Conservation (phyloP, 2,888 invertebrate genomes). For the Oscheius sp. region DNA sequence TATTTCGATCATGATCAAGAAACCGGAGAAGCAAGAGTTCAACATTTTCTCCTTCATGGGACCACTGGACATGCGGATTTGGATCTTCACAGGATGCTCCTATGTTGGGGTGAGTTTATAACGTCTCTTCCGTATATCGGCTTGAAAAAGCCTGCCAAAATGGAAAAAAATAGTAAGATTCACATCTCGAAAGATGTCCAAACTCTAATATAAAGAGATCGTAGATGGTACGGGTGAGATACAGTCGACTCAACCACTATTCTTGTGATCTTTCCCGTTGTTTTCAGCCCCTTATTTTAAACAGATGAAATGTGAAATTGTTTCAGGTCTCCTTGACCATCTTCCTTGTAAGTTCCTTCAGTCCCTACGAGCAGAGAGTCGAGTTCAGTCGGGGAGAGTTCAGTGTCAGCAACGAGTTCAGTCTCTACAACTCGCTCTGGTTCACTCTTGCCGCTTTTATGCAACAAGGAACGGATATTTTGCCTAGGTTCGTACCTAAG, state of each 20-base stretch:
- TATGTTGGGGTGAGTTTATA: conserved; percentile 84
- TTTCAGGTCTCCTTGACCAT: conserved; percentile 88
- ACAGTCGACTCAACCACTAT: too few relatives aligned
- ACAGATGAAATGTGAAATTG: too few relatives aligned
- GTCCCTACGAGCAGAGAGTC: conserved; percentile 92
- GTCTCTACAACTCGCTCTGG: conserved; percentile 95
- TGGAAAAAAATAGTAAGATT: neutral
- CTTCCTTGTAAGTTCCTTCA: conserved; percentile 93
- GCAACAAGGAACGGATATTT: conserved; percentile 97
- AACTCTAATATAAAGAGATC: too few relatives aligned
- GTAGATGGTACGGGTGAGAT: too few relatives aligned
- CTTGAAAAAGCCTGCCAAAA: neutral
- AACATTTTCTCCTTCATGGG: conserved; percentile 96
- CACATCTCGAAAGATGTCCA: too few relatives aligned
- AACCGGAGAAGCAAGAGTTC: conserved; percentile 81
- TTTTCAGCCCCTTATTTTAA: too few relatives aligned
- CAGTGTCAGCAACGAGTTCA: conserved; percentile 84
- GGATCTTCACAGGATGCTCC: conserved; percentile 84
- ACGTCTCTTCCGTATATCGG: too few relatives aligned
- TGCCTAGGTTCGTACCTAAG: conserved; percentile 83
- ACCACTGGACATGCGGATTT: conserved; percentile 95
- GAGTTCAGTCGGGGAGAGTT: conserved; percentile 69
- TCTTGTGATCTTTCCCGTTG: too few relatives aligned
- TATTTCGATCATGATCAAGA: conserved; percentile 92
- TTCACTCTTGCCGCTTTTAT: conserved; percentile 96